Evolutionary conservation across 2,888 invertebrate genomes (phyloP).

Genomic region (Nomada ferruginata): DNA sequence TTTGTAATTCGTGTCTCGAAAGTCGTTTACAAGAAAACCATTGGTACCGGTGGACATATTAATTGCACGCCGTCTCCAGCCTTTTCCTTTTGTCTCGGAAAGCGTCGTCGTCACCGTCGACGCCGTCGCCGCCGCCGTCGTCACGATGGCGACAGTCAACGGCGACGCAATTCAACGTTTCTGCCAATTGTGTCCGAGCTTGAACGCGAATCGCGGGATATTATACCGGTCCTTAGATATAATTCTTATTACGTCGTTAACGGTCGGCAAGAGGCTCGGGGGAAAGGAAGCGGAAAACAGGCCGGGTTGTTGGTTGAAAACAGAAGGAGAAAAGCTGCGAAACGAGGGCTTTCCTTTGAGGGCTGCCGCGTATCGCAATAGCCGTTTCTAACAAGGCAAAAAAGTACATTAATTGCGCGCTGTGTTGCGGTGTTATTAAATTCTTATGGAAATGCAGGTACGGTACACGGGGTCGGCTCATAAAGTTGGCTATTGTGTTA

Average conservation of each 20-base stretch:
- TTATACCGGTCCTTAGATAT: slow-evolving; percentile 61
- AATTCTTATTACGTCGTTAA: slow-evolving; percentile 72
- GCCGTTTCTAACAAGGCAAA: slow-evolving; percentile 78
- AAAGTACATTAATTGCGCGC: slow-evolving; percentile 83
- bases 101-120: neutral
- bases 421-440: slow-evolving; percentile 83
- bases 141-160: slow-evolving; percentile 9
- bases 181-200: slow-evolving; percentile 61
- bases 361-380: slow-evolving; percentile 60
- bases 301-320: neutral
- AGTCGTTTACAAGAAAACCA: slow-evolving; percentile 35
- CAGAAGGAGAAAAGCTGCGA: neutral
- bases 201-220: slow-evolving; percentile 57
- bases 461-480: slow-evolving; percentile 71
- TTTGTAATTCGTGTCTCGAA: slow-evolving; percentile 49
- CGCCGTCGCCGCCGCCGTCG: neutral
- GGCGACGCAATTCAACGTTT: slow-evolving; percentile 45
- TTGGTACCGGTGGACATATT: slow-evolving; percentile 56
- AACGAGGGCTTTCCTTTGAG: slow-evolving; percentile 66
- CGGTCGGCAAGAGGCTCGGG: neutral
- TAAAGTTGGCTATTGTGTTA: slow-evolving; percentile 83
- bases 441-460: slow-evolving; percentile 83
- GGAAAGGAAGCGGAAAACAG: neutral
- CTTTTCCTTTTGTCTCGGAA: slow-evolving; percentile 22
- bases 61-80: slow-evolving; percentile 55